A percentile compares a stretch with the other conserved stretches of the same genome.
These are phyloP conservation scores for Scolanthus callimorphus DNA, from an alignment of 92 coral and sea anemone species.

Conservation along the genomic window DNA sequence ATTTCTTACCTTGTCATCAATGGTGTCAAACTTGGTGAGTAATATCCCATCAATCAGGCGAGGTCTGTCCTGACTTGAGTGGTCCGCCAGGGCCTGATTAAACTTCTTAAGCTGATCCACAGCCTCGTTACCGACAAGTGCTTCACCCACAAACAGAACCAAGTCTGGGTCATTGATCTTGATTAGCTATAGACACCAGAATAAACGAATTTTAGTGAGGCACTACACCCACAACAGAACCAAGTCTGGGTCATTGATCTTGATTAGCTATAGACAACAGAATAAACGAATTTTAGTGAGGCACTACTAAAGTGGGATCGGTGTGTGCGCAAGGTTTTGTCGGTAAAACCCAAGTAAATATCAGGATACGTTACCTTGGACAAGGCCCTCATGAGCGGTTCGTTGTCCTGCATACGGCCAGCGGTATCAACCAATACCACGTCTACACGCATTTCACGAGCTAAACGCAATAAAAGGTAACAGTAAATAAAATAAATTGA, in stretches of 20 bases:
- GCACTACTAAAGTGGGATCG: too few relatives aligned
- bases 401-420: constrained; percentile 99
- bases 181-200: constrained; percentile 58
- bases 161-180: constrained; percentile 90
- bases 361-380: constrained; percentile 96
- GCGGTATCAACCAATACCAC: constrained; percentile 98
- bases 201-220: too few relatives aligned
- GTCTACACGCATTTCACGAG: constrained; percentile 95
- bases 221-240: too few relatives aligned
- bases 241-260: constrained; percentile 89
- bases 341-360: too few relatives aligned
- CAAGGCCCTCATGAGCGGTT: constrained; percentile 93
- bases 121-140: constrained; percentile 97
- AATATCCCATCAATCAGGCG: constrained; percentile 93
- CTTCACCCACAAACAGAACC: constrained; percentile 98
- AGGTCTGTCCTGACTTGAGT: constrained; percentile 87
- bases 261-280: constrained; percentile 93
- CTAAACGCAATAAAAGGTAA: constrained; percentile 25
- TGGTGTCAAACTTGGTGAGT: constrained; percentile 96
- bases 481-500: too few relatives aligned
- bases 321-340: too few relatives aligned
- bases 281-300: too few relatives aligned
- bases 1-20: constrained; percentile 98
- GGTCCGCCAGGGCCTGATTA: constrained; percentile 96
- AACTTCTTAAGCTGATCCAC: constrained; percentile 94